phyloP scores from a whole-genome alignment of 2,797 vertebrate species.

The Merluccius polli region DNA sequence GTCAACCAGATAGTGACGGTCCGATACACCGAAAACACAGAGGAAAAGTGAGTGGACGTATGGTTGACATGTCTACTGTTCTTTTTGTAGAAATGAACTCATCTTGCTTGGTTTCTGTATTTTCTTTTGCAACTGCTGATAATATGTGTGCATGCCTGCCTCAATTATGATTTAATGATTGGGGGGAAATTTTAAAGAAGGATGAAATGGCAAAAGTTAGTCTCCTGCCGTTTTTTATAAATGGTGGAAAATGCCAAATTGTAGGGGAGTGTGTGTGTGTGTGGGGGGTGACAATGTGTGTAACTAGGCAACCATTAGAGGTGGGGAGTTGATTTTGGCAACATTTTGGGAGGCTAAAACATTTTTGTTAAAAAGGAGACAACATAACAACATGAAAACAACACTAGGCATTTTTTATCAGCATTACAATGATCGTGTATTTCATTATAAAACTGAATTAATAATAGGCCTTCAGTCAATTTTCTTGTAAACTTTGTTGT shows the following conservation, averaged over 20 bases:
- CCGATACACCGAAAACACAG: slow-evolving; percentile 79
- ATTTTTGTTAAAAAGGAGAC: neutral
- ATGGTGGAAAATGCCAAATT: too few relatives aligned
- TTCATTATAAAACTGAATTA: neutral
- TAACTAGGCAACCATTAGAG: too few relatives aligned
- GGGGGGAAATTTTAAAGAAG: too few relatives aligned
- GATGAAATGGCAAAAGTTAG: too few relatives aligned
- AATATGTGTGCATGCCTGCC: too few relatives aligned
- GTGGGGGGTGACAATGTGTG: too few relatives aligned
- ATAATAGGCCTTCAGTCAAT: neutral
- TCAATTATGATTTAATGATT: too few relatives aligned
- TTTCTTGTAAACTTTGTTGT: neutral
- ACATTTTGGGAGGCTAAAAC: too few relatives aligned
- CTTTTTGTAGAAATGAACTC: neutral
- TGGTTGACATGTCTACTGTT: neutral
- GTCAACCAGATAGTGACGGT: slow-evolving; percentile 82
- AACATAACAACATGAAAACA: neutral
- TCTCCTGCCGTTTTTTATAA: too few relatives aligned
- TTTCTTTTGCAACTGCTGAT: too few relatives aligned
- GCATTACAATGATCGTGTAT: neutral
- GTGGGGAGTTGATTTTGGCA: too few relatives aligned
- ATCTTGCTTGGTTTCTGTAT: too few relatives aligned
- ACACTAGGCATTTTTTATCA: neutral
- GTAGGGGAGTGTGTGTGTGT: neutral
- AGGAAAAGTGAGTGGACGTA: slow-evolving; percentile 77